Evolutionary conservation across 2,888 invertebrate species (phyloP).

Genomic region (Laspeyria flexula): DNA sequence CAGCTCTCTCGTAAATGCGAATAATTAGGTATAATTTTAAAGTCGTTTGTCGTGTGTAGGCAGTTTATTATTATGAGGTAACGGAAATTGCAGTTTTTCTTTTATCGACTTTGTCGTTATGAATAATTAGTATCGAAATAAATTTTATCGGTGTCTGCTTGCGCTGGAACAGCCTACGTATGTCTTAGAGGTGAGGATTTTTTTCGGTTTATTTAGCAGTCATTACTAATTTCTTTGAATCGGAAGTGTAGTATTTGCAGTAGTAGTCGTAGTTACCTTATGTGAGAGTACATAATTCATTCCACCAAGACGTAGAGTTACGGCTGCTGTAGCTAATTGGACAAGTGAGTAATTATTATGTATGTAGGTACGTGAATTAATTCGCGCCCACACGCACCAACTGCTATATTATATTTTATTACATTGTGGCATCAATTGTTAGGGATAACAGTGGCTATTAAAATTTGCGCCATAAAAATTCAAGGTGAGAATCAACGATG

Average conservation of each 20-base stretch:
- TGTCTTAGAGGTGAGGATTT: slow-evolving; percentile 4
- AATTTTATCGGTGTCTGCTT: slow-evolving; percentile 20
- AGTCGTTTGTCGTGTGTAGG: slow-evolving; percentile 58
- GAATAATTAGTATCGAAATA: slow-evolving; percentile 29
- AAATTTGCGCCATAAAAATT: slow-evolving; percentile 19
- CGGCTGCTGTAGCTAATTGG: slow-evolving; percentile 28
- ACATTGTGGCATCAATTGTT: slow-evolving; percentile 32
- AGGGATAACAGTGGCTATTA: slow-evolving; percentile 26
- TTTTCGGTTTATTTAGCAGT: no score
- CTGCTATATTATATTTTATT: slow-evolving; percentile 23
- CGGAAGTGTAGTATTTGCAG: no score
- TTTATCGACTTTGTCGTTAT: slow-evolving; percentile 41
- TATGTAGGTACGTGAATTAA: slow-evolving; percentile 18
- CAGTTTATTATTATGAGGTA: slow-evolving; percentile 53
- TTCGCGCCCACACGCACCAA: slow-evolving; percentile 20
- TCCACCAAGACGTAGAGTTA: slow-evolving; percentile 13
- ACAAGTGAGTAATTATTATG: slow-evolving; percentile 31
- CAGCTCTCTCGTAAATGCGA: slow-evolving; percentile 59
- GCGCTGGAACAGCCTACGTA: slow-evolving; percentile 11
- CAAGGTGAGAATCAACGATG: slow-evolving; percentile 6
- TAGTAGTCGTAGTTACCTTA: no score
- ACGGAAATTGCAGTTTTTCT: slow-evolving; percentile 45
- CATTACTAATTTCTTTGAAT: no score
- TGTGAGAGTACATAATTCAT: no score
- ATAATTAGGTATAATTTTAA: slow-evolving; percentile 61